Evolutionary conservation across 2,888 invertebrate genomes (phyloP), one percentile per base, ranked within the genome.

Genomic region (Mongoloraphidia duomilia): DNA sequence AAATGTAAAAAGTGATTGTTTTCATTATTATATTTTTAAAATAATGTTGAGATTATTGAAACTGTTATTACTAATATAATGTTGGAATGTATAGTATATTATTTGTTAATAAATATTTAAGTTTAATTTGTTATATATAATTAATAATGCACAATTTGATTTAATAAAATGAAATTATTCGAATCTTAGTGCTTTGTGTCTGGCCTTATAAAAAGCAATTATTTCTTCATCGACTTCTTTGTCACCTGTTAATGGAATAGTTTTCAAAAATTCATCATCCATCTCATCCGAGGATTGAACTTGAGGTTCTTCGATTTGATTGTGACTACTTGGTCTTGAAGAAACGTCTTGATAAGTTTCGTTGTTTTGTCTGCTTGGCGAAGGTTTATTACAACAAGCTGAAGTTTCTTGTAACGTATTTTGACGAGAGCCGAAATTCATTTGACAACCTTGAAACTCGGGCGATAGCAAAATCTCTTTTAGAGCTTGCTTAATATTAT

Each of bases 161-260:
- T 34, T 39, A 43, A 33, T 40, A 26, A 43, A 46, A 12, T 44
- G 35, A n/a, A 34, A 49, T 56, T 43, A 60, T 50, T 58, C 58
- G 45, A 39, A 53, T 56, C 11, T 57, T 59, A 2, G 52, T 49
- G 41, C 58, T 55, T 55, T 61, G 57, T 8, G 59, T 58, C 63
- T 64, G 39, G 57, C 57, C 59, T 66, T 62, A 63, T 69, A 70
- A 60, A 70, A 73, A 38, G 66, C 67, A 49, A 68, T 61, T 46
- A 74, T 73, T 62, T 74, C 73, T 49, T 67, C 66, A 56, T 73
- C 73, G 12, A 72, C 66, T 52, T 69, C 70, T 4, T 60, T 58
- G 56, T 73, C 72, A 2, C 73, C 74, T 10, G 72, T 73, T 17
- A 73, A 55, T 9, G 70, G 66, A 26, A 73, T 60, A 2, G 63